Percentiles rank a stretch among this genome's conserved stretches.
Conservation (phyloP, 2,113 vertebrate genomes). For the Poeciliopsis prolifica region DNA sequence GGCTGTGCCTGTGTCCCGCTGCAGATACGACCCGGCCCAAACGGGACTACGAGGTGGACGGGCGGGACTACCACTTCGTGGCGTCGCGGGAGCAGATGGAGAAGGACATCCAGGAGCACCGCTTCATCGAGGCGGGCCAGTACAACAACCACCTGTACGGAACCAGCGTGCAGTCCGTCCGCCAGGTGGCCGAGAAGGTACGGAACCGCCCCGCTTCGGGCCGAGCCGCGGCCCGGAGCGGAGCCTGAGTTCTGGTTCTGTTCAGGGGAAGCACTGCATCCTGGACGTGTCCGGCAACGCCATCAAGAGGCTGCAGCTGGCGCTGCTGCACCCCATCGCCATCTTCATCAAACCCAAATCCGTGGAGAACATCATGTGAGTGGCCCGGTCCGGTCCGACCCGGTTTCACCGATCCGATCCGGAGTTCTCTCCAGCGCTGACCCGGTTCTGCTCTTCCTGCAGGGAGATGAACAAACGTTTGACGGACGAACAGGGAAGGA, state of each 20-base stretch:
- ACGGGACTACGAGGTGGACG: slow-evolving; percentile 96
- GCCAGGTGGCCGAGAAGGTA: slow-evolving; percentile 97
- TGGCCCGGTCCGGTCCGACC: background rate
- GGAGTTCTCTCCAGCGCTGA: background rate
- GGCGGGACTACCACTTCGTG: slow-evolving; percentile 96
- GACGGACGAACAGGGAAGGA: slow-evolving; percentile 93
- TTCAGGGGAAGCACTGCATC: slow-evolving; percentile 97
- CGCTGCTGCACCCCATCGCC: slow-evolving; percentile 92
- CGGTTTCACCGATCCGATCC: too few relatives aligned
- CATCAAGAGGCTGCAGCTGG: slow-evolving; percentile 96
- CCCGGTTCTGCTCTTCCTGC: background rate
- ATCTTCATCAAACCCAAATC: slow-evolving; percentile 98
- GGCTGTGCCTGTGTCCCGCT: background rate
- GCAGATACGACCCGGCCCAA: slow-evolving; percentile 96
- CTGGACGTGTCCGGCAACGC: slow-evolving; percentile 98
- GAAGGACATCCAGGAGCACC: slow-evolving; percentile 97
- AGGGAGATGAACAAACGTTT: slow-evolving; percentile 99
- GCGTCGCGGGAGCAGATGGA: slow-evolving; percentile 98
- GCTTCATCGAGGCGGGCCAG: slow-evolving; percentile 99
- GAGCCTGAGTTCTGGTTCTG: background rate
- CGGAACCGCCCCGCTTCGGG: background rate
- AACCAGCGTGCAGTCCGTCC: slow-evolving; percentile 97
- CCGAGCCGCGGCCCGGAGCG: background rate
- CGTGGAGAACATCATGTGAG: slow-evolving; percentile 98
- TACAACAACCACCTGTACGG: slow-evolving; percentile 98